Evolutionary conservation across 2,888 invertebrate species (phyloP), one percentile per base, ranked within the genome.

Genomic region (Cordilura impudica): DNA sequence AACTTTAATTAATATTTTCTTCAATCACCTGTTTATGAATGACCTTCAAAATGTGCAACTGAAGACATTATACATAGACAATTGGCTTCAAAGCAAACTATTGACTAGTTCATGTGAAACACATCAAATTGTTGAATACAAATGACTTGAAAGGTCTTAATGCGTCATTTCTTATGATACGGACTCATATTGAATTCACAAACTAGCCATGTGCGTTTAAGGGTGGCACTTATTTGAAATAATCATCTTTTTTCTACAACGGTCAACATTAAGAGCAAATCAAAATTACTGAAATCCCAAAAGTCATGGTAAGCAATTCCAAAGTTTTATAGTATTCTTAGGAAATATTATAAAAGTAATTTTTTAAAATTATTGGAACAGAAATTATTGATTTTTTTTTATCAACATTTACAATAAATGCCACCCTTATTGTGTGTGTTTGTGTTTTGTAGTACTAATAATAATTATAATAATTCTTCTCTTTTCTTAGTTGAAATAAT

Each of bases 401-500:
- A 53, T n/a, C 19, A 26, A 49, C 49, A 49, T 21, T 60, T 29
- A 58, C 14, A 39, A 39, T 58, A 23, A 35, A 2, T 16, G 12
- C 16, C 14, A 14, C n/a, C 8, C 4, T 16, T 23, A 10, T 31
- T 10, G 31, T 10, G 12, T 3, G 12, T 31, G 12, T 31, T 31
- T 31, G 31, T 31, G 12, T 3, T 31, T n/a, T n/a, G n/a, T n/a
- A 14, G 6, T 21, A 29, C n/a, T 26, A 67, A 5, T 26, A 26
- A 26, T 2, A 58, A 49, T 26, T 6, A 29, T 35, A 61, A 31
- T 19, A 51, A 19, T 53, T n/a, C 19, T 70, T 60, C 23, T 71
- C 60, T 71, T 60, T 71, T 69, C 43, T 69, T 49, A 56, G 56
- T 63, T 49, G 1, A 66, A 66, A 71, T 71, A 66, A 77, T 56